These are phyloP conservation scores for Acropora yongei DNA, from an alignment of 64 coral and sea anemone genomes.

Conservation along the genomic window DNA sequence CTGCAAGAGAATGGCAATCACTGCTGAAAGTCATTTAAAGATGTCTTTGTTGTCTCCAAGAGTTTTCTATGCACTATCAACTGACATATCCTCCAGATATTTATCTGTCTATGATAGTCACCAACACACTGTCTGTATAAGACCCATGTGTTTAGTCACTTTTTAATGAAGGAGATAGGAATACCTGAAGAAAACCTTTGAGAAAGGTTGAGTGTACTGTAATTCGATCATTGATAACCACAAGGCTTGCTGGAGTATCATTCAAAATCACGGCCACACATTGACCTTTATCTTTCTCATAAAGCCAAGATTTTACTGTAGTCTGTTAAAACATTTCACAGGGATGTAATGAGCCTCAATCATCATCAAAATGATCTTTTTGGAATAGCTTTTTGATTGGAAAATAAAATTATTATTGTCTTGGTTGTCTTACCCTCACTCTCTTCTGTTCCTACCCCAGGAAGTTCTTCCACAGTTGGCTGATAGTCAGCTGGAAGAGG, in stretches of 20 bases:
- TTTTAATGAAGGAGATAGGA: too few relatives aligned
- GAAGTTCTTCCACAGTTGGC: slow-evolving; percentile 74
- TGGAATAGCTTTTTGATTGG: not conserved
- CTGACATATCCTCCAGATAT: too few relatives aligned
- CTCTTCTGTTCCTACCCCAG: slow-evolving; percentile 53
- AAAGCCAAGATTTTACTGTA: not conserved
- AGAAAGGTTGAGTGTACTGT: too few relatives aligned
- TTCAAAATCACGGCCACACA: not conserved
- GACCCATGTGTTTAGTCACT: too few relatives aligned
- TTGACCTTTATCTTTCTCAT: not conserved
- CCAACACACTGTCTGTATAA: too few relatives aligned
- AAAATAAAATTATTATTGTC: not conserved
- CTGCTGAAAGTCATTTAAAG: not conserved
- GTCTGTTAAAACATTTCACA: not conserved
- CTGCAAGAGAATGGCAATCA: not conserved
- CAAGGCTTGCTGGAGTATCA: too few relatives aligned
- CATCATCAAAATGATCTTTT: too few relatives aligned
- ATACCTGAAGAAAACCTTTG: too few relatives aligned
- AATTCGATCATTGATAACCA: too few relatives aligned
- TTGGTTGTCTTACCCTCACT: slow-evolving; percentile 48
- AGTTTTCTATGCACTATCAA: too few relatives aligned
- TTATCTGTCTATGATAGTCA: too few relatives aligned
- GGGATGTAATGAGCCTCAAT: not conserved
- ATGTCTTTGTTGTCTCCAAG: too few relatives aligned
- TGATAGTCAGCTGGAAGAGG: slow-evolving; percentile 91